phyloP scores from a whole-genome alignment of 2,797 vertebrate species.

The Hoplostethus mediterraneus region DNA sequence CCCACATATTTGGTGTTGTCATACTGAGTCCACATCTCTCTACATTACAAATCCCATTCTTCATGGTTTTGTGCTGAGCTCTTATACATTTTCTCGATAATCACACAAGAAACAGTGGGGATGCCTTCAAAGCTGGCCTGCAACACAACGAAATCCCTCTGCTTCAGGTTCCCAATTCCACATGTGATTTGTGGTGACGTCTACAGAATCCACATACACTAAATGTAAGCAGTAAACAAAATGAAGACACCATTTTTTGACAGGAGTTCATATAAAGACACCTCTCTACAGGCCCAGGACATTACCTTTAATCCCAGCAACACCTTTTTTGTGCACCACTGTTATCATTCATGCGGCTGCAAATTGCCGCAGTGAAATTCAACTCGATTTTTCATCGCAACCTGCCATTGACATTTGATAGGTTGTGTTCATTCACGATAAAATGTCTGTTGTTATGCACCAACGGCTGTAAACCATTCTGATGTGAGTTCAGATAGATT shows the following conservation, averaged over 20 bases:
- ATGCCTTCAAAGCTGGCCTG: constrained; percentile 39
- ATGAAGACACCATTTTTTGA: background rate
- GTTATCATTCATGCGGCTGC: background rate
- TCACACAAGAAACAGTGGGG: constrained; percentile 29
- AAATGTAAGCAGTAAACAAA: constrained; percentile 40
- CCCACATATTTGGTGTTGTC: constrained; percentile 47
- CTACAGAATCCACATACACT: constrained; percentile 46
- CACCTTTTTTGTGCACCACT: background rate
- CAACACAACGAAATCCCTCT: constrained; percentile 69
- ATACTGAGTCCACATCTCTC: constrained; percentile 52
- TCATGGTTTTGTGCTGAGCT: constrained; percentile 67
- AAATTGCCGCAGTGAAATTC: background rate
- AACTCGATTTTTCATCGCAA: background rate
- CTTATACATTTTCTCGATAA: constrained; percentile 71
- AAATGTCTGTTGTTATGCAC: background rate
- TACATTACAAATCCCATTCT: constrained; percentile 75
- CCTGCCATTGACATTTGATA: background rate
- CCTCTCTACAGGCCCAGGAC: background rate
- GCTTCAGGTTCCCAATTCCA: constrained; percentile 64
- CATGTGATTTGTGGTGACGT: constrained; percentile 44
- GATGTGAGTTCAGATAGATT: background rate
- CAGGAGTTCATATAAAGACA: background rate
- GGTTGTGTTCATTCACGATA: too few relatives aligned
- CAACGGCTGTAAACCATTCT: background rate
- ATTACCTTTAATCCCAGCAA: background rate